Evolutionary conservation across 2,888 invertebrate species (phyloP), one percentile per base, ranked within the genome.

Genomic region (Coelinius sp.): DNA sequence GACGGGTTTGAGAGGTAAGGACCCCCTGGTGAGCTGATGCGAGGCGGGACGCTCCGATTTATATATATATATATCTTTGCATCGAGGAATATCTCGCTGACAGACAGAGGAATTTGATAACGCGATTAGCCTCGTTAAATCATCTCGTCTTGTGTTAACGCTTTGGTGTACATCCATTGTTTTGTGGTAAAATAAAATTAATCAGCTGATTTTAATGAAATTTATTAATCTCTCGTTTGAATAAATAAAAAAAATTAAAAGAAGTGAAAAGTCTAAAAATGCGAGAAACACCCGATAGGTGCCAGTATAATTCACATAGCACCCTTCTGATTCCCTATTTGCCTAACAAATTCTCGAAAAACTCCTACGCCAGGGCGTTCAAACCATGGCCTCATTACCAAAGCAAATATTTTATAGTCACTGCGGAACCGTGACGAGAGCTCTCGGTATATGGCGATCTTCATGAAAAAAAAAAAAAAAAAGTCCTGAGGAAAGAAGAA

Each of bases 351-450:
- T 86, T 80, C 79, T 80, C 79, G 76, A 35, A 59, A 59, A 63
- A 65, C 41, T 65, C 44, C 24, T 17, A 10, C 27, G 35, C 12
- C n/a, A 24, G 35, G 38, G 53, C 53, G 44, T 68, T 62, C 81
- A 80, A 81, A 78, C 83, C 82, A 76, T 84, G 83, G 85, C 87
- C 86, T 87, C 87, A 86, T 87, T 87, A 86, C 84, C 82, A 87
- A 86, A 86, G 86, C 85, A 87, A 87, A 87, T 87, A 87, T 87
- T 86, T 86, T 84, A 87, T 85, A 87, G 85, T 84, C 85, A 76
- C 81, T 80, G 78, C 78, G 78, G 80, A 82, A 76, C 80, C 76
- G 80, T 77, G 77, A 76, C 75, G 78, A 78, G 78, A 78, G 46
- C 46, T 8, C 73, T 74, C 68, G 71, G 75, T 75, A 75, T 74